Base-by-base conservation (phyloP, 2,888 invertebrate species). In the Drosophila barbarae region DNA sequence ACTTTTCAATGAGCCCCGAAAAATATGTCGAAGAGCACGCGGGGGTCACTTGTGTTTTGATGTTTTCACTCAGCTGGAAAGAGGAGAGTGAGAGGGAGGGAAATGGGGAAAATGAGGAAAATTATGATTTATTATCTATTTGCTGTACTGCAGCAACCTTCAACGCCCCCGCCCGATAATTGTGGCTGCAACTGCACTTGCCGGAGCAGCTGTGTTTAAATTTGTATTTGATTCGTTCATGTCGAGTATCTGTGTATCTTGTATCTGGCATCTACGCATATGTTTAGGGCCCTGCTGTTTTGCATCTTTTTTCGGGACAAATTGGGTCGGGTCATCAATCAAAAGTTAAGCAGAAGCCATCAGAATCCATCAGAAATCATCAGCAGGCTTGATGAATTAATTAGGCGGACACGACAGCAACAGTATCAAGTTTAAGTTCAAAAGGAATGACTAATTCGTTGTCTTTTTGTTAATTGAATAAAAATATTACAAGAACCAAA, bases 121-220 rank as follows among this genome's bases (percentile, higher is more conserved):
- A 78, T 83, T 77, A 80, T 80, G 84, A 78, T 78, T 83, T 83
- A 78, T 78, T 73, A 77, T 72, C 51, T 51, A 77, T 68, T 58
- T 57, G 47, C 51, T n/a, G 30, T 15, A 35, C 28, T 21, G 5
- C 21, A 39, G 28, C 12, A 66, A 54, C 52, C 67, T 51, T 76
- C 65, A 70, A 70, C 77, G 67, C 69, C 75, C 64, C 34, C 67
- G 42, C 66, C 15, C 59, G 57, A 51, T 65, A 68, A 50, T 42
- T 57, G 51, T 55, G 67, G 68, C 78, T 72, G 69, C 67, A 78
- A 71, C 73, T 71, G 73, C 61, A 75, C 49, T 77, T 77, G 66
- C 39, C 50, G 64, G 35, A 15, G 30, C 50, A 68, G 71, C 59
- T 71, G 76, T 58, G 63, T 57, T 65, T 47, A 21, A 66, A 74